A percentile compares a stretch with the other conserved stretches of the same genome.
These are phyloP conservation scores for Cardinalis cardinalis DNA, from an alignment of 2,113 vertebrate genomes.

Conservation along the genomic window DNA sequence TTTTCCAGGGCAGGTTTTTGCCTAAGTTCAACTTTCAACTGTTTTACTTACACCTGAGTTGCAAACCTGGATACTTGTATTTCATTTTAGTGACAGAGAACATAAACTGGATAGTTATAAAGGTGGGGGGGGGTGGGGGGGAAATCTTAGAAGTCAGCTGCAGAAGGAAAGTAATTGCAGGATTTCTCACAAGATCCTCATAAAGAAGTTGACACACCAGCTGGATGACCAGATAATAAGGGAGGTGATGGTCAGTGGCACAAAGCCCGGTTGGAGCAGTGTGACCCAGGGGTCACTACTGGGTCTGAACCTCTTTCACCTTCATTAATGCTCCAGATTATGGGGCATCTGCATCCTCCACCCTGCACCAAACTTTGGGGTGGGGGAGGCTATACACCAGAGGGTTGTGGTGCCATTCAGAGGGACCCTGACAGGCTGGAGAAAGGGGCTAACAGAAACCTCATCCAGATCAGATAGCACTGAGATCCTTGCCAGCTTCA, in stretches of 20 bases:
- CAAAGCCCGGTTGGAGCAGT: neutral
- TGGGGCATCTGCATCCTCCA: neutral
- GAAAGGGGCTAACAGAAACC: neutral
- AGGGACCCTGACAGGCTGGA: neutral
- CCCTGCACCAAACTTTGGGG: neutral
- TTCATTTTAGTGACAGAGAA: neutral
- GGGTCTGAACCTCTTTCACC: neutral
- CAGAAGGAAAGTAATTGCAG: neutral
- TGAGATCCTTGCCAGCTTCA: neutral
- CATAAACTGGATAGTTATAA: neutral
- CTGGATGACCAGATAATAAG: neutral
- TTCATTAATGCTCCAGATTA: neutral
- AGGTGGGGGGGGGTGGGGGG: fast-evolving
- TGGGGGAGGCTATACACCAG: neutral
- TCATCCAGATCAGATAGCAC: neutral
- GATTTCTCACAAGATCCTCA: neutral
- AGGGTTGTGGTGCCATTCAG: fast-evolving
- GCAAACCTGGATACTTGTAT: neutral
- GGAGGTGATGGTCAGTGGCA: neutral
- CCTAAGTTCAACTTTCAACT: neutral
- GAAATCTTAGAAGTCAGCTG: neutral
- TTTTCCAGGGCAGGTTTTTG: neutral
- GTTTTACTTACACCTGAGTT: neutral
- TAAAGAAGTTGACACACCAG: neutral
- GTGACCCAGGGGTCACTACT: neutral